Percentiles rank a stretch among this genome's conserved stretches.
Conservation (phyloP, 2,113 vertebrate species). For the Ceuthmochares aereus region DNA sequence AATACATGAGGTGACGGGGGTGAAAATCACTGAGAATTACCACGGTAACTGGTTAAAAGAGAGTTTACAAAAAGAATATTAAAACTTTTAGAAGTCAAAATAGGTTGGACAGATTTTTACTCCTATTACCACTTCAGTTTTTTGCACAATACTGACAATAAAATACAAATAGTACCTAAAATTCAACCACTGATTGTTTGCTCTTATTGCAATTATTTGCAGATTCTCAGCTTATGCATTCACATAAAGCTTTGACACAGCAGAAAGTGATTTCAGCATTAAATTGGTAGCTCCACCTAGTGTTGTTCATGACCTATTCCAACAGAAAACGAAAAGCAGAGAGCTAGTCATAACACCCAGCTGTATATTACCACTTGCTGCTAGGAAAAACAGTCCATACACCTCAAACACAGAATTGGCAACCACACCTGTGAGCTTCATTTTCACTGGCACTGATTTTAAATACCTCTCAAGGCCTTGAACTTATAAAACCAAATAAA, state of each 20-base stretch:
- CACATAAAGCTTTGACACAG: not conserved
- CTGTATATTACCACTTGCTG: not conserved
- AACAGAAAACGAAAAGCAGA: not conserved
- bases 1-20: not conserved
- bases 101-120: not conserved
- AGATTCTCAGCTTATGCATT: not conserved
- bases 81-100: not conserved
- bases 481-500: not conserved
- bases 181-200: not conserved
- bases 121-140: not conserved
- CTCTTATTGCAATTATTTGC: not conserved
- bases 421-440: accelerated
- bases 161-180: not conserved
- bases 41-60: not conserved
- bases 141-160: not conserved
- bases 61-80: not conserved
- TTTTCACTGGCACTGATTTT: not conserved
- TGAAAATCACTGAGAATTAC: not conserved
- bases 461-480: accelerated
- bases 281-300: slow-evolving; percentile 55
- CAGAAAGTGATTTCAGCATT: not conserved
- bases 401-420: not conserved
- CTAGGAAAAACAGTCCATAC: not conserved
- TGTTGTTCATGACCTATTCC: not conserved
- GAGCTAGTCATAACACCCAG: accelerated